Percentiles rank a stretch among this genome's conserved stretches.
Evolutionary conservation across 2,797 vertebrate genomes (phyloP).

Genomic region (Darevskia mixta): DNA sequence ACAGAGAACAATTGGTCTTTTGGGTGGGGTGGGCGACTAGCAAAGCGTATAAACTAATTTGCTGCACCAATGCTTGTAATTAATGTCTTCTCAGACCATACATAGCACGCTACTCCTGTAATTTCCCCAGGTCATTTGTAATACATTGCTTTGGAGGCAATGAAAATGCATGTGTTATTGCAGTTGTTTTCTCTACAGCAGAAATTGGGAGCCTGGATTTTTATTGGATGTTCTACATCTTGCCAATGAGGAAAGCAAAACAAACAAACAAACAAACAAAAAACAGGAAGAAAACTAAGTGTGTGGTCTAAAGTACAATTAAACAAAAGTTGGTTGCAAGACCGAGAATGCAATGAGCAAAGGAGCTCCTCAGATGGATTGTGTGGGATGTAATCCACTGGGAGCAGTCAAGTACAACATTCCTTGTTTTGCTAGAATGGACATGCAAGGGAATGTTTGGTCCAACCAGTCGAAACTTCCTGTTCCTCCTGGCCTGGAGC

Average conservation of each 20-base stretch:
- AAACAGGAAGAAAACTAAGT: too few species aligned
- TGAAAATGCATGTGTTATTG: slow-evolving; percentile 36
- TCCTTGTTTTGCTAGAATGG: too few species aligned
- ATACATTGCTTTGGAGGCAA: slow-evolving; percentile 41
- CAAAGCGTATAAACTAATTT: slow-evolving; percentile 73
- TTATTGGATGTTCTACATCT: neutral
- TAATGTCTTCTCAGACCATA: slow-evolving; percentile 63
- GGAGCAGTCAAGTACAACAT: too few species aligned
- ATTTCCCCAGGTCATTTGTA: slow-evolving; percentile 61
- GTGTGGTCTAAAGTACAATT: slow-evolving; percentile 28
- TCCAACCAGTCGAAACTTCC: too few species aligned
- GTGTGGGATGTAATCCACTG: too few species aligned
- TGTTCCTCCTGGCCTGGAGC: too few species aligned
- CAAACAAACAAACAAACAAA: neutral
- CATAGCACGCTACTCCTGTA: slow-evolving; percentile 56
- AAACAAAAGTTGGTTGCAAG: neutral
- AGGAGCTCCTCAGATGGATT: neutral
- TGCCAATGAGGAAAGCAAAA: neutral
- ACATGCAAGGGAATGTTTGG: too few species aligned
- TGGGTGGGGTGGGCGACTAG: slow-evolving; percentile 36
- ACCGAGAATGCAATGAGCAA: neutral
- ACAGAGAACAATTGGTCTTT: slow-evolving; percentile 59
- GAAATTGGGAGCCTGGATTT: neutral
- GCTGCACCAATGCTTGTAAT: slow-evolving; percentile 65
- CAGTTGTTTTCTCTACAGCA: slow-evolving; percentile 44